Base-by-base conservation (phyloP, 2,888 invertebrate species). In the Eilema depressum region DNA sequence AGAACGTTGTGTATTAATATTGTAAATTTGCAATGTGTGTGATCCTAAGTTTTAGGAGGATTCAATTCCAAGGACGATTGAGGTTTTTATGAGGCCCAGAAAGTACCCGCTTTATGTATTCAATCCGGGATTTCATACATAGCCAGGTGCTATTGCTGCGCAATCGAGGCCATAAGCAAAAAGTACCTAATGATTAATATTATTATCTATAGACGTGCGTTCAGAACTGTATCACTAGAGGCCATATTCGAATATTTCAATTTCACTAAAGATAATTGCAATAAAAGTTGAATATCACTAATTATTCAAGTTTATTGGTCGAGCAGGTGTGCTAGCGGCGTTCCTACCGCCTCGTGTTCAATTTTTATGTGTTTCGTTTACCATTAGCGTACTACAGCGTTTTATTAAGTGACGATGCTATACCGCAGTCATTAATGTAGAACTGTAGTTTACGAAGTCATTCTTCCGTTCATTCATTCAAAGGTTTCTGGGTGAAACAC, bases 211-310 rank as follows among this genome's bases (percentile, higher is more conserved):
- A 20, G 20, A 28, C n/a, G n/a, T 30, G n/a, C 30, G 12, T 23
- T 47, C 28, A 63, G 30, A 70, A 68, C 71, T 71, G 73, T 53
- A 53, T 61, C 57, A 8, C 28, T 23, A 20, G 60, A 37, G 67
- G 63, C 73, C 71, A 68, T 75, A 76, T 80, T 82, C 66, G 70
- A 73, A 76, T 79, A 82, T 80, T 80, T 83, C 77, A 84, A 86
- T 89, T 88, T 86, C 84, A 83, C 83, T 75, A 70, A 66, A 78
- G 76, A 80, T 83, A 83, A 84, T 83, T 81, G 81, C 72, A 75
- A 84, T 82, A 83, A 84, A 78, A 86, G 69, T 80, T 75, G 67
- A 76, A 81, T 77, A 82, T 79, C 75, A 82, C 79, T 75, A 78
- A 80, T 82, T 70, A 77, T 75, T 70, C 77, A 62, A 73, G 79